Percentiles rank a stretch among this genome's conserved stretches.
Evolutionary conservation across 1,140 invertebrate species (phyloP).

Genomic region (Brachystomella parvula): DNA sequence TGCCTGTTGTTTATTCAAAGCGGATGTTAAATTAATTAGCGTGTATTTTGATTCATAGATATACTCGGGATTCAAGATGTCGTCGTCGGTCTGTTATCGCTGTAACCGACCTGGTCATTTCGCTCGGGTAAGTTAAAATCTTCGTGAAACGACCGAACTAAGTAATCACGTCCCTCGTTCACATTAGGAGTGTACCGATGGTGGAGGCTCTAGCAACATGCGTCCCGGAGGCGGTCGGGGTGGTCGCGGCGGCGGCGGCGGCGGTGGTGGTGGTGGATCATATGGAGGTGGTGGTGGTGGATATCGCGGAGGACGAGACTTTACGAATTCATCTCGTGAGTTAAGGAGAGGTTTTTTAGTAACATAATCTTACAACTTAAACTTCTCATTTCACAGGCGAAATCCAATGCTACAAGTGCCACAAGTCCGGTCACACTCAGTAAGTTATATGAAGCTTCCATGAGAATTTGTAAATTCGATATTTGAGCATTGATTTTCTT

Average conservation of each 20-base stretch:
- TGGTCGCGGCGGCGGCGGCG: slow-evolving; percentile 22
- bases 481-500: slow-evolving; percentile 7
- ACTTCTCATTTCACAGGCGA: background rate
- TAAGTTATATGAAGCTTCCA: background rate
- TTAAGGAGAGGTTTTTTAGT: background rate
- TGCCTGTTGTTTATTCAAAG: background rate
- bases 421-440: slow-evolving; percentile 45
- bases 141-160: slow-evolving; percentile 30
- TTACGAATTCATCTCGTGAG: slow-evolving; percentile 6
- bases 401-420: slow-evolving; percentile 50
- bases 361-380: background rate
- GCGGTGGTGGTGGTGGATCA: slow-evolving; percentile 33
- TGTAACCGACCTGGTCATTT: slow-evolving; percentile 64
- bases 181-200: slow-evolving; percentile 21
- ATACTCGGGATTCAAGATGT: background rate
- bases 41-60: background rate
- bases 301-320: background rate
- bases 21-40: background rate
- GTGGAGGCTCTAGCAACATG: slow-evolving; percentile 16
- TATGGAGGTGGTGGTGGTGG: slow-evolving; percentile 26
- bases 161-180: background rate
- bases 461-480: background rate
- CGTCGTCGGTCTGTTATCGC: slow-evolving; percentile 69
- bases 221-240: slow-evolving; percentile 22
- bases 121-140: slow-evolving; percentile 35